A percentile compares a stretch with the other conserved stretches of the same genome.
These are phyloP conservation scores for Plagiodera versicolora DNA, from an alignment of 2,888 invertebrate species.

Conservation along the genomic window DNA sequence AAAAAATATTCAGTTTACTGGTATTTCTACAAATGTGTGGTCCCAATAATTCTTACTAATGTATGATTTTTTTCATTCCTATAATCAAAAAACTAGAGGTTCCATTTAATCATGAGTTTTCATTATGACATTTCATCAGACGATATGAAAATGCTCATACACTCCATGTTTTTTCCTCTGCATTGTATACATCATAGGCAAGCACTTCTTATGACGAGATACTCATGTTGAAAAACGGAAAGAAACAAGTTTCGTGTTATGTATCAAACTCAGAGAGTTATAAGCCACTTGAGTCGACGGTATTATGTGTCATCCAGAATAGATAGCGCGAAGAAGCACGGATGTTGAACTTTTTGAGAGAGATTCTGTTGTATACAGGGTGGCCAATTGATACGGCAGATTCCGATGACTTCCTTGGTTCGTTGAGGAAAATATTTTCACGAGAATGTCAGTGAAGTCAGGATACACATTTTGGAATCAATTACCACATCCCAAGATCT, in stretches of 20 bases:
- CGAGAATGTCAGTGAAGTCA: neutral
- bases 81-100: too few relatives aligned
- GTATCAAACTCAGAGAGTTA: slow-evolving; percentile 26
- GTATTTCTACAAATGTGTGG: too few relatives aligned
- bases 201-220: slow-evolving; percentile 17
- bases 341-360: slow-evolving; percentile 26
- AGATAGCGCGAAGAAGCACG: slow-evolving; percentile 25
- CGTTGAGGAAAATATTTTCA: neutral
- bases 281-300: slow-evolving; percentile 24
- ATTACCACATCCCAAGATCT: neutral
- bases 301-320: slow-evolving; percentile 28
- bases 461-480: too few relatives aligned
- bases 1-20: too few relatives aligned
- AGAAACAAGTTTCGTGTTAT: slow-evolving; percentile 21
- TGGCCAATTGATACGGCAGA: slow-evolving; percentile 16
- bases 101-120: too few relatives aligned
- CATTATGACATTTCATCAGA: too few relatives aligned
- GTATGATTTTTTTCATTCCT: too few relatives aligned
- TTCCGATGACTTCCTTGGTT: neutral
- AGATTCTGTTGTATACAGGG: slow-evolving; percentile 33
- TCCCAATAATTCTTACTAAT: too few relatives aligned
- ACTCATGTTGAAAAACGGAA: slow-evolving; percentile 15
- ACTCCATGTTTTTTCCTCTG: neutral
- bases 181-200: neutral
- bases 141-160: too few relatives aligned